A percentile compares a stretch with the other conserved stretches of the same genome.
Evolutionary conservation across 37 sponge, comb jelly and placozoan species (phyloP).

Genomic region (Spongilla lacustris): DNA sequence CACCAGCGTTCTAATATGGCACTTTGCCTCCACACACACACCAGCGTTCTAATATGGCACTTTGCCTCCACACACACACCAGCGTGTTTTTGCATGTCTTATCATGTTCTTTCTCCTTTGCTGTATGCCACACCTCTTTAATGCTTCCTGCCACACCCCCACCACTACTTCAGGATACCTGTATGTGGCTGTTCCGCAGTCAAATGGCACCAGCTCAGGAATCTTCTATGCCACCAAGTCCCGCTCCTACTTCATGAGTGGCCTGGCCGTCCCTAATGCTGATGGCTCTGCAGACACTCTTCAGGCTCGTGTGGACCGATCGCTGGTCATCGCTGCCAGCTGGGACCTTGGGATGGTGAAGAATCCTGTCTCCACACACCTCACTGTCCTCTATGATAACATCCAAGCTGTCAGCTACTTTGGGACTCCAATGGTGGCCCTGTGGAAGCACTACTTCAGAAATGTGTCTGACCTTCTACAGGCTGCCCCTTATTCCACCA

Average conservation of each 20-base stretch:
- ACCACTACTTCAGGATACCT: background rate
- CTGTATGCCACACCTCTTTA: too few species aligned
- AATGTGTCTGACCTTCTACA: background rate
- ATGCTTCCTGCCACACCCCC: too few species aligned
- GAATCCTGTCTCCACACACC: slow-evolving; percentile 10
- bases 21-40: too few species aligned
- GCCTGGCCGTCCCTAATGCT: background rate
- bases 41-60: too few species aligned
- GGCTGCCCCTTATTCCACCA: background rate
- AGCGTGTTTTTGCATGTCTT: too few species aligned
- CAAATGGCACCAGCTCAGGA: background rate
- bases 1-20: too few species aligned
- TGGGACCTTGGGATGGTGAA: slow-evolving; percentile 76
- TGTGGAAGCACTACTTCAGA: background rate
- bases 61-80: too few species aligned
- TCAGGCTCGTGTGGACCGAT: slow-evolving; percentile 13
- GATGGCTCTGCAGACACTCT: background rate
- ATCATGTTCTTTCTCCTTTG: too few species aligned
- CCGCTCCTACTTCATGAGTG: background rate
- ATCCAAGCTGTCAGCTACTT: background rate
- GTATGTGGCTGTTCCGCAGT: background rate
- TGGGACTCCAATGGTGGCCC: background rate
- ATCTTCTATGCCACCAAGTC: background rate
- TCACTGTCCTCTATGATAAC: slow-evolving; percentile 61
- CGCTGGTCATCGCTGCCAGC: slow-evolving; percentile 68